These are phyloP conservation scores for Platycercus adscitus DNA, from an alignment of 2,113 vertebrate genomes.

Conservation along the genomic window DNA sequence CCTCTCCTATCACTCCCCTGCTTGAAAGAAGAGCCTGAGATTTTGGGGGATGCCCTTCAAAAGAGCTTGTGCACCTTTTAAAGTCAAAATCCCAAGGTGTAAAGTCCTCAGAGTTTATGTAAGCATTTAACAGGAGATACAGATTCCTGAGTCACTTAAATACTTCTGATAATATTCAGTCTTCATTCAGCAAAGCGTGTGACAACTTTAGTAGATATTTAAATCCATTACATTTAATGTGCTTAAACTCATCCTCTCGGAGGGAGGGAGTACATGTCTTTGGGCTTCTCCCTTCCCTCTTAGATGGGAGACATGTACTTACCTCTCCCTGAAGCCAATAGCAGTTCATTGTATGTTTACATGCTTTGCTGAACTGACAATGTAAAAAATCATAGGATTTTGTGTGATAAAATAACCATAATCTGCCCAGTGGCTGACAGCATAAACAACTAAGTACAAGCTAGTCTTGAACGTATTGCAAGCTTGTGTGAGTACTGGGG, in stretches of 20 bases:
- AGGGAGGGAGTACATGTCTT: neutral
- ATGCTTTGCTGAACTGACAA: neutral
- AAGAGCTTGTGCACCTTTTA: neutral
- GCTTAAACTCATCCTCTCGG: neutral
- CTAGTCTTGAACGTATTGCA: neutral
- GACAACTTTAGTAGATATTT: conserved; percentile 1
- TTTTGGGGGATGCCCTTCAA: neutral
- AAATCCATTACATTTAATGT: neutral
- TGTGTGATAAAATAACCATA: neutral
- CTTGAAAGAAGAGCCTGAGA: neutral
- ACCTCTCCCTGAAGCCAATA: neutral
- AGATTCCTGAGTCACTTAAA: neutral
- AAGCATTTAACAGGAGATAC: neutral
- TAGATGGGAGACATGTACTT: neutral
- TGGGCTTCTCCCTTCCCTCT: neutral
- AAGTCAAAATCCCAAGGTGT: neutral
- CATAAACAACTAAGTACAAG: neutral
- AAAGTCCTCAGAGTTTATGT: neutral
- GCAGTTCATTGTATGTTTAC: neutral
- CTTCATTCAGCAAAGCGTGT: neutral
- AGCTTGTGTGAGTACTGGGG: neutral
- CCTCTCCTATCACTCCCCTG: fast-evolving
- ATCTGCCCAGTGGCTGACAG: neutral
- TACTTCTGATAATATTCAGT: neutral
- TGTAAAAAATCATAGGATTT: neutral